Evolutionary conservation across 2,113 vertebrate species (phyloP), one percentile per base, ranked within the genome.

Genomic region (Syngnathus floridae): DNA sequence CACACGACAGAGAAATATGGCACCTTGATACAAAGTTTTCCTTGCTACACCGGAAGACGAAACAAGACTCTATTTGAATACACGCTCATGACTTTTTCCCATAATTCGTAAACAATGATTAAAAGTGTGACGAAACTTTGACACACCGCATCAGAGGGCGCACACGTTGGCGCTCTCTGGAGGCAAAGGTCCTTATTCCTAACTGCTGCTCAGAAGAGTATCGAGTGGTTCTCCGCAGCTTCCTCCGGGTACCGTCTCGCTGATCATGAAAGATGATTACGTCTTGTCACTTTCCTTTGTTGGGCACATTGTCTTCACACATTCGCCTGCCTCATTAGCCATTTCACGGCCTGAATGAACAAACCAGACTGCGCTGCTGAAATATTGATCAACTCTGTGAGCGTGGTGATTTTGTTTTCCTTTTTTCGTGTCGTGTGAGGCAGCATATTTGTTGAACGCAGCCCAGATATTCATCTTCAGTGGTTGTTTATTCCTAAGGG

Each of bases 381-480:
- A 87, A 88, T 87, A 87, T 88, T 86, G 83, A 88, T 88, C 75
- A 82, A 78, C 62, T 64, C 67, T 70, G 64, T 66, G 75, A 62
- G 76, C 8, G 0, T 1, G 45, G 66, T 70, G 54, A 77, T 73
- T 41, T 64, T 66, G 63, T 54, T 26, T 21, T 56, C 38, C 51
- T n/a, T 51, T 11, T 31, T 69, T 67, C 59, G 62, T 46, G 60
- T 14, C 51, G 59, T 46, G 63, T 12, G 43, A 22, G 71, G 52
- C 46, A 10, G 52, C 46, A 10, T 69, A 35, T 76, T 66, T 69
- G 65, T 60, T 72, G 64, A 66, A 70, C 74, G 67, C 75, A 66
- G 78, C 74, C 65, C 58, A 71, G 71, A 73, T 78, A 70, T 79
- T 81, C 73, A 60, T 78, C 76, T 75, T 77, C 31, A 4, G 61